Conservation (phyloP, 1,140 invertebrate species). For the Antheraea mylitta region DNA sequence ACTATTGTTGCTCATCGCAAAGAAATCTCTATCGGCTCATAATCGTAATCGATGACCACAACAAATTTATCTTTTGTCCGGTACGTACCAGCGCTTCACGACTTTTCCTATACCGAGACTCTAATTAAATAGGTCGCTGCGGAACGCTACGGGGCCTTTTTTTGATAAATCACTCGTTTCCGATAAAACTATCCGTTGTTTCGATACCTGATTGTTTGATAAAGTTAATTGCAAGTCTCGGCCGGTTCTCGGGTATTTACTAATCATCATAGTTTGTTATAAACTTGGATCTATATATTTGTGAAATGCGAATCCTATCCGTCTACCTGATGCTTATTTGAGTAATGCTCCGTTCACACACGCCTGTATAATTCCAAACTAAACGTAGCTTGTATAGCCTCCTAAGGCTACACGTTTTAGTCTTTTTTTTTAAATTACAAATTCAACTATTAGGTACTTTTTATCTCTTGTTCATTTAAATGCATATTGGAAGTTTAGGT, state of each 20-base stretch:
- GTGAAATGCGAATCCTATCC: too few species aligned
- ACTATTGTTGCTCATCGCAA: constrained; percentile 61
- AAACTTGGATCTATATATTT: not conserved
- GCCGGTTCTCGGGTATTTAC: not conserved
- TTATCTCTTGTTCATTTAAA: too few species aligned
- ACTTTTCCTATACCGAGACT: not conserved
- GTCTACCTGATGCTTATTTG: too few species aligned
- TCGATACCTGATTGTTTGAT: constrained; percentile 6
- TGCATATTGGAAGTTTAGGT: too few species aligned
- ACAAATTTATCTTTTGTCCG: constrained; percentile 73
- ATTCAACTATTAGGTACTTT: too few species aligned
- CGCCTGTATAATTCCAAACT: too few species aligned
- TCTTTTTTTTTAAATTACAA: too few species aligned
- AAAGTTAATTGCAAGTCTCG: constrained; percentile 5
- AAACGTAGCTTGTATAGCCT: too few species aligned
- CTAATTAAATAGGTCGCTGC: constrained; percentile 4
- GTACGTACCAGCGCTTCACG: constrained; percentile 33
- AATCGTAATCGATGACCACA: constrained; percentile 54
- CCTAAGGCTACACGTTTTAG: too few species aligned
- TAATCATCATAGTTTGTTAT: not conserved
- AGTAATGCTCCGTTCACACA: too few species aligned
- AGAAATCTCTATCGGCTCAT: constrained; percentile 60
- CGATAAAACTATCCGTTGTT: not conserved
- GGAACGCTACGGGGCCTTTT: not conserved
- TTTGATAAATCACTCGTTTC: constrained; percentile 2